Conservation (phyloP, 2,113 vertebrate genomes). For the Thunnus thynnus region DNA sequence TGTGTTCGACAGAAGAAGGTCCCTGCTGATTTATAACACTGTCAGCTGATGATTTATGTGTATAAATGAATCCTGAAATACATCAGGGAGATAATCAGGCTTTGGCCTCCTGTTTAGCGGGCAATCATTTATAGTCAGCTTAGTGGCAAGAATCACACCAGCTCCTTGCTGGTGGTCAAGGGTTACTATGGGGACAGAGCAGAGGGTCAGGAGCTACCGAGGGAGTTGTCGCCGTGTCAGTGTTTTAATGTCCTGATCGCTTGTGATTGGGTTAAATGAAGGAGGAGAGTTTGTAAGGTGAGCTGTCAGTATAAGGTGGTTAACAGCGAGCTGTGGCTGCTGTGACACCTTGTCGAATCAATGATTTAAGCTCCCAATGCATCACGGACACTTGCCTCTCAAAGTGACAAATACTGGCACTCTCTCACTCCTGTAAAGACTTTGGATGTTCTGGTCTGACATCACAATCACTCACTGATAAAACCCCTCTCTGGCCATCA, state of each 20-base stretch:
- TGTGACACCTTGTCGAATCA: constrained; percentile 43
- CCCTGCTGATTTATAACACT: constrained; percentile 37
- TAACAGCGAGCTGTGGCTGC: background rate
- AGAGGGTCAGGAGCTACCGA: constrained; percentile 22
- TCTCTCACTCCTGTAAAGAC: constrained; percentile 20
- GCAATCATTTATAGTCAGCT: constrained; percentile 28
- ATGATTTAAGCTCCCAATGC: constrained; percentile 35
- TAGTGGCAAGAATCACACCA: background rate
- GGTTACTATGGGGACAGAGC: constrained; percentile 57
- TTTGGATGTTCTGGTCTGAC: constrained; percentile 22
- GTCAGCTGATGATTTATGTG: constrained; percentile 55
- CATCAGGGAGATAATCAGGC: constrained; percentile 52
- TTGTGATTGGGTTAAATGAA: constrained; percentile 44
- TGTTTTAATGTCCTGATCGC: constrained; percentile 7
- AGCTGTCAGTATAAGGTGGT: constrained; percentile 4
- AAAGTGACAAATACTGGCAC: constrained; percentile 31
- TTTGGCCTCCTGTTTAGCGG: constrained; percentile 44
- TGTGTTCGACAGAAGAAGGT: background rate
- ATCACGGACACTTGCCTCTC: constrained; percentile 12
- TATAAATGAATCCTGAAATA: constrained; percentile 58
- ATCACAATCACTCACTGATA: constrained; percentile 52
- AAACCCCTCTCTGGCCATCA: constrained; percentile 31
- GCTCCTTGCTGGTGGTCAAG: constrained; percentile 41
- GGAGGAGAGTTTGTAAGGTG: background rate
- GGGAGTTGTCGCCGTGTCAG: background rate